Evolutionary conservation across 2,888 invertebrate genomes (phyloP), one percentile per base, ranked within the genome.

Genomic region (Trichopoda pennipes): DNA sequence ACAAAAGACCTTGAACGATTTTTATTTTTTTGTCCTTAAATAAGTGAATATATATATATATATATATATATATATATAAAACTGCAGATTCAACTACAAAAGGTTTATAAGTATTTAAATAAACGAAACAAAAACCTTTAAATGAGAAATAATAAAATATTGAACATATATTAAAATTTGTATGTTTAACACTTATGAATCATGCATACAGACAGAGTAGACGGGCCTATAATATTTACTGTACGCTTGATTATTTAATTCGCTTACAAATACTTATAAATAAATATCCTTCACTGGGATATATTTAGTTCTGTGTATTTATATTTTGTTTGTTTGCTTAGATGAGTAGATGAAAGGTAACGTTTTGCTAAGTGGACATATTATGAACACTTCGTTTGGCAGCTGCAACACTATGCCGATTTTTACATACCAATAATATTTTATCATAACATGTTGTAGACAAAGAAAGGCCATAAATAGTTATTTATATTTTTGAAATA

Each of bases 351-450:
- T 58, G 78, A 55, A 63, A 77, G 55, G 53, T 60, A 61, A 64
- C n/a, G 69, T 79, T 56, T 58, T 72, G 49, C 66, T 79, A 82
- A 75, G 76, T 81, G 73, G 60, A 69, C 75, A 78, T 56, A 76
- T 84, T 85, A 84, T 84, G 84, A 84, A 84, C 85, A 84, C 85
- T 85, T 84, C 84, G 80, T 35, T 83, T 79, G 78, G 66, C 78
- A 82, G 70, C 73, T 61, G 51, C 56, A 63, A 63, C 64, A 70
- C 53, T 61, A 21, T 61, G 19, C 19, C 9, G 1, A 28, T 9
- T 28, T 69, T 56, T 56, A 47, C 44, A 44, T 44, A 68, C 42
- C 44, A 56, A 51, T 16, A 68, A 68, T 68, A 56, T 56, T 4
- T 28, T 68, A 12, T 42, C 51, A 58, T n/a, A 75, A 60, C 32